Evolutionary conservation across 2,797 vertebrate species (phyloP).

Genomic region (Bryconaethiops microstoma): DNA sequence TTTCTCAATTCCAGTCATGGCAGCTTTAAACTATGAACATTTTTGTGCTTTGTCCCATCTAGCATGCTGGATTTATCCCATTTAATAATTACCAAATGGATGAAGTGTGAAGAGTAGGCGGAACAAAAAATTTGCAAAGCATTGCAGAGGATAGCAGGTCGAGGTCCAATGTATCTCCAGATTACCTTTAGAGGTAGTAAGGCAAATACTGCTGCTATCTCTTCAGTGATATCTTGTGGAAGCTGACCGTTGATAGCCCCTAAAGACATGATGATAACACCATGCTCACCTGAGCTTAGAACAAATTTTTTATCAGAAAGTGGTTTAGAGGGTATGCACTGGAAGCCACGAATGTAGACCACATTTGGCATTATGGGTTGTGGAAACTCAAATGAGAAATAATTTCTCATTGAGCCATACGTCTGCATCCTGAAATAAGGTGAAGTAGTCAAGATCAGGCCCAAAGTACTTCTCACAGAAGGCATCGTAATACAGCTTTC

Average conservation of each 20-base stretch:
- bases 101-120: no score
- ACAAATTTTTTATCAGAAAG: slow-evolving; percentile 59
- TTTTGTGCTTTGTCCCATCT: no score
- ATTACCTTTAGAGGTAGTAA: slow-evolving; percentile 60
- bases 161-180: slow-evolving; percentile 57
- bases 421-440: slow-evolving; percentile 60
- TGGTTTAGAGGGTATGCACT: slow-evolving; percentile 60
- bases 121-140: no score
- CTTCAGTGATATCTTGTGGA: slow-evolving; percentile 50
- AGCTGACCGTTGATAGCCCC: slow-evolving; percentile 48
- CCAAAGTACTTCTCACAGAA: slow-evolving; percentile 58
- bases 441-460: slow-evolving; percentile 47
- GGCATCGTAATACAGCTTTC: slow-evolving; percentile 25
- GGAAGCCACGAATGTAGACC: slow-evolving; percentile 67
- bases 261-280: slow-evolving; percentile 67
- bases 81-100: no score
- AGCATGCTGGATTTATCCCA: no score
- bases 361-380: slow-evolving; percentile 40
- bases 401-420: slow-evolving; percentile 69
- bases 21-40: no score
- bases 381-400: slow-evolving; percentile 69
- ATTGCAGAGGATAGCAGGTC: slow-evolving; percentile 49
- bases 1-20: no score
- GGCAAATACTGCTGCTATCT: slow-evolving; percentile 60
- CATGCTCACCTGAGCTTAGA: slow-evolving; percentile 59